Conservation (phyloP, 2,888 invertebrate species). For the Caenorhabditis sp. region DNA sequence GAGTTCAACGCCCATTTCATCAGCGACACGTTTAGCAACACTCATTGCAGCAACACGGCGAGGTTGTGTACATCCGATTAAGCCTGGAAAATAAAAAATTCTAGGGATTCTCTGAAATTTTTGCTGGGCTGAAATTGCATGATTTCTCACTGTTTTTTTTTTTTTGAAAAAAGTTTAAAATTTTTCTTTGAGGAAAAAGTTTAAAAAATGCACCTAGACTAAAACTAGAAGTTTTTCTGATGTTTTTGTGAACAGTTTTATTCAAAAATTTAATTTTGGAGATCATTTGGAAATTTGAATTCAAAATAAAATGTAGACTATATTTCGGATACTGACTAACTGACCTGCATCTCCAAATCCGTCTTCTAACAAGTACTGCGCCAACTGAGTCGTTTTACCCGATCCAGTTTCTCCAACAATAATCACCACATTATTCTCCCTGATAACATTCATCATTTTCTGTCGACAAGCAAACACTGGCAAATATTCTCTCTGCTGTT, state of each 20-base stretch:
- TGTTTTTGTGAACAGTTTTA: too few relatives aligned
- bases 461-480: slow-evolving; percentile 95
- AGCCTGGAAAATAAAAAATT: slow-evolving; percentile 73
- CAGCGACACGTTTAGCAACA: slow-evolving; percentile 96
- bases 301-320: not conserved
- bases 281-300: too few relatives aligned
- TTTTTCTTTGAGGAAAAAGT: too few relatives aligned
- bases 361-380: slow-evolving; percentile 81
- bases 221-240: too few relatives aligned
- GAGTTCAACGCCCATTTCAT: slow-evolving; percentile 87
- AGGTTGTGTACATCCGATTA: slow-evolving; percentile 98
- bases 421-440: slow-evolving; percentile 76
- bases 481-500: slow-evolving; percentile 86
- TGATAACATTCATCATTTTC: slow-evolving; percentile 76
- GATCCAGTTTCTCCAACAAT: slow-evolving; percentile 77
- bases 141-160: too few relatives aligned
- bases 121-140: too few relatives aligned
- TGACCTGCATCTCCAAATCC: slow-evolving; percentile 77
- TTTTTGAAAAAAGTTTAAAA: too few relatives aligned
- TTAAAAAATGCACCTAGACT: too few relatives aligned
- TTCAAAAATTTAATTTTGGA: too few relatives aligned
- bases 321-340: not conserved
- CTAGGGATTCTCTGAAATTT: too few relatives aligned
- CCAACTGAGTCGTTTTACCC: slow-evolving; percentile 88
- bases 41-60: slow-evolving; percentile 96